Percentiles rank a stretch among this genome's conserved stretches.
phyloP scores from a whole-genome alignment of 1,140 invertebrate genomes.

The Latrodectus geometricus region DNA sequence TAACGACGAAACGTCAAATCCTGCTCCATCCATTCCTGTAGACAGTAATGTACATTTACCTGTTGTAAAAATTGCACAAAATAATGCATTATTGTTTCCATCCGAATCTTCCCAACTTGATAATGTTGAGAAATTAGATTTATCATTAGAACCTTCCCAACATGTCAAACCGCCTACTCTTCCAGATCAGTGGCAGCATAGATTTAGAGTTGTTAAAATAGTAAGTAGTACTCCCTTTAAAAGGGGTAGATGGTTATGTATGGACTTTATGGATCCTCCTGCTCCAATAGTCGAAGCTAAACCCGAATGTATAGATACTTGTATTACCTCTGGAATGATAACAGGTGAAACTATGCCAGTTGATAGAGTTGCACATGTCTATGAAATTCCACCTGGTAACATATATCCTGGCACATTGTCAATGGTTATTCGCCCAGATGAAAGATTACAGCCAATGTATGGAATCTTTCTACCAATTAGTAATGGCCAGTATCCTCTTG shows the following conservation, averaged over 20 bases:
- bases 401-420: constrained; percentile 51
- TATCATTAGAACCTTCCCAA: constrained; percentile 22
- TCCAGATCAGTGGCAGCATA: constrained; percentile 66
- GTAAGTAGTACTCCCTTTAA: constrained; percentile 94
- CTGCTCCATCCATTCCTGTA: constrained; percentile 51
- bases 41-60: constrained; percentile 30
- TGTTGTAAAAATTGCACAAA: constrained; percentile 32
- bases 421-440: constrained; percentile 39
- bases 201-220: constrained; percentile 97
- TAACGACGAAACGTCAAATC: constrained; percentile 32
- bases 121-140: constrained; percentile 6
- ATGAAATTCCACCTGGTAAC: constrained; percentile 60
- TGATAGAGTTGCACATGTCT: constrained; percentile 59
- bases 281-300: constrained; percentile 45
- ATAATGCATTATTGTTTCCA: constrained; percentile 31
- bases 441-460: constrained; percentile 55
- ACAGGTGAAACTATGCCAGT: constrained; percentile 32
- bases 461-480: constrained; percentile 62
- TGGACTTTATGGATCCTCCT: constrained; percentile 92
- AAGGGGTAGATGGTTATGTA: constrained; percentile 92
- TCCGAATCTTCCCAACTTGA: constrained; percentile 47
- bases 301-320: constrained; percentile 43
- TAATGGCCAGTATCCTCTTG: constrained; percentile 54
- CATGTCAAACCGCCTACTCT: constrained; percentile 36
- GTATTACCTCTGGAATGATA: constrained; percentile 17